These are phyloP conservation scores for Sebastes kiyomatsui DNA, from an alignment of 2,797 vertebrate genomes.

Conservation along the genomic window DNA sequence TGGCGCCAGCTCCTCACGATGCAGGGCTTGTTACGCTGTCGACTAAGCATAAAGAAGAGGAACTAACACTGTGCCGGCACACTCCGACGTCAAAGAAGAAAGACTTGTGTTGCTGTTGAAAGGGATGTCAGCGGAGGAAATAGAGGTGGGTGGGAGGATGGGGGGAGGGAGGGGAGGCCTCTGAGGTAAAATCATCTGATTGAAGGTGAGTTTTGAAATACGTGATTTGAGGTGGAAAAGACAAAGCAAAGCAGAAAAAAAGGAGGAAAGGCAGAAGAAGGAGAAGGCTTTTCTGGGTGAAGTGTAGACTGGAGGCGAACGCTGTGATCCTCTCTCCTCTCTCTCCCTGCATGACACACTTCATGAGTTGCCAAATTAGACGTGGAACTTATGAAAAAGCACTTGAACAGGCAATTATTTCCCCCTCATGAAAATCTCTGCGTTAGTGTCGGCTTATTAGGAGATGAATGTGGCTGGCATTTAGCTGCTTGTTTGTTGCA, in stretches of 20 bases:
- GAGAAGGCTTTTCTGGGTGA: constrained; percentile 50
- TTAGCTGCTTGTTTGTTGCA: constrained; percentile 64
- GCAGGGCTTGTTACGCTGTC: constrained; percentile 46
- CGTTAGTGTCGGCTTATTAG: constrained; percentile 62
- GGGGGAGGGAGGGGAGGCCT: not conserved
- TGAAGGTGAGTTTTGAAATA: constrained; percentile 59
- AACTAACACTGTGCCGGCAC: constrained; percentile 9
- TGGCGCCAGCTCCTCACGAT: constrained; percentile 42
- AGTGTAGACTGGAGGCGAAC: constrained; percentile 58
- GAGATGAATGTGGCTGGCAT: constrained; percentile 68
- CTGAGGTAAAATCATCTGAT: constrained; percentile 56
- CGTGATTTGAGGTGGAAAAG: constrained; percentile 31
- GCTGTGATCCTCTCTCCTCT: constrained; percentile 51
- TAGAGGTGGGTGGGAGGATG: not conserved
- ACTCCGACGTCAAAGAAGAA: constrained; percentile 49
- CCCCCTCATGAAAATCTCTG: constrained; percentile 47
- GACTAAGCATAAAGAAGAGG: constrained; percentile 43
- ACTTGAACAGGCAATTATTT: constrained; percentile 72
- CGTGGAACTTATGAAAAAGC: constrained; percentile 63
- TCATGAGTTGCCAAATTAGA: constrained; percentile 74
- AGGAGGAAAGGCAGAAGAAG: constrained; percentile 26
- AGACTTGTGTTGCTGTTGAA: constrained; percentile 50
- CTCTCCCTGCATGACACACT: constrained; percentile 54
- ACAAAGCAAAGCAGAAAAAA: constrained; percentile 51
- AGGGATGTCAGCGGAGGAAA: constrained; percentile 52